Evolutionary conservation across 1,140 invertebrate species (phyloP), one percentile per base, ranked within the genome.

Genomic region (Elysia chlorotica): DNA sequence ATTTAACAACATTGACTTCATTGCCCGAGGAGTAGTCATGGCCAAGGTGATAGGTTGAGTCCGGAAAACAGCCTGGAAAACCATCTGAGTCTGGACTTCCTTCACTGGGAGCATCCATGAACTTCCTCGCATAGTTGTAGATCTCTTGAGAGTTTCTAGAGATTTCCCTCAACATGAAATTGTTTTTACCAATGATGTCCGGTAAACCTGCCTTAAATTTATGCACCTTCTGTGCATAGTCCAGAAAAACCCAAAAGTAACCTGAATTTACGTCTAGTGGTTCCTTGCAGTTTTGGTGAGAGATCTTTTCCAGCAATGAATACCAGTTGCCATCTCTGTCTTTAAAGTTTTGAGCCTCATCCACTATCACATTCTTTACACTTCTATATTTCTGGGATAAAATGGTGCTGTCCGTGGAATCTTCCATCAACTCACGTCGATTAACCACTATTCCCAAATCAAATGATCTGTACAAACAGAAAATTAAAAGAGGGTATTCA

Each of bases 251-350:
- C 82, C 82, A 83, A 48, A 83, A 83, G 74, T 78, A 83, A 1
- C 81, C 81, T 57, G 56, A 28, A 21, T 37, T 72, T 1, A 68
- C 33, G 38, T 66, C 36, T n/a, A 19, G n/a, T 17, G 21, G 4
- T 33, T n/a, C 28, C 17, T 65, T 57, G 3, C 54, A 48, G 6
- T 66, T 73, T 31, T 66, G 68, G 19, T 65, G 73, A 28, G 74
- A 65, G 19, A 83, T 57, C 63, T 77, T 71, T 23, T 76, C 65
- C 28, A 79, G 76, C 57, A 81, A 57, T 38, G 68, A 73, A 70
- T 82, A 83, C 82, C 81, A 83, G 67, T 83, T 78, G 57, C 82
- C 82, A 74, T 83, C 82, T 68, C 82, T 69, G 65, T 81, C 81
- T 66, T 83, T 83, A 71, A 83, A 83, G 68, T 83, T 83, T 70